Evolutionary conservation across 2,888 invertebrate species (phyloP), one percentile per base, ranked within the genome.

Genomic region (Sarcophaga subvicina): DNA sequence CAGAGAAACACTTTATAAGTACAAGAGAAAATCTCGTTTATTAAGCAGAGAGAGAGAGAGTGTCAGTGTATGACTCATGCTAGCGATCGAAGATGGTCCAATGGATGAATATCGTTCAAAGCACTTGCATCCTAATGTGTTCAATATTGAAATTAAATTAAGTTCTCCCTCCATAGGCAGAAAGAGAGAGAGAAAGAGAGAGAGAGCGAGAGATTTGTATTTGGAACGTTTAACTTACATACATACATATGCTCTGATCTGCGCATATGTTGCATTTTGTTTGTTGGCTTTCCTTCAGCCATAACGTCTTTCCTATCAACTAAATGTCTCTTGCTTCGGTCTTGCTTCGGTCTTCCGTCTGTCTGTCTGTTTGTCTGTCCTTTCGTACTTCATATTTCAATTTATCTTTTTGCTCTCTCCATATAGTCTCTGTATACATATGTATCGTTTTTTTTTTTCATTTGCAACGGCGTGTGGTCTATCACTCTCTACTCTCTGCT

Each of bases 391-490:
- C 22, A 22, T 22, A 63, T 77, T 85, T 78, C 64, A 63, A 75
- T 72, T 25, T 80, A 64, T 5, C 54, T 17, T 54, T 54, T 54
- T 54, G 37, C 17, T 14, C 54, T 54, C 47, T 70, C 63, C 73
- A 54, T 77, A 81, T 77, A 80, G 79, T 80, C 80, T 69, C 77
- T 78, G 80, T 70, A 54, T 54, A 54, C 14, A 54, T 37, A 37
- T 37, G 2, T 64, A 62, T 47, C 0, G 37, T 69, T 66, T 14
- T 22, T 66, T 75, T 25, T 25, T 60, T 75, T 64, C 64, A 60
- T 78, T 72, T 85, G 72, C 80, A 86, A 86, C 89, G 89, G 89
- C 87, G 89, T 89, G 89, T 89, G 89, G 89, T 89, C 89, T 87
- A 76, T 79, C 73, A 72, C 71, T 59, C 45, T 45, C 80, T 77